Conservation (phyloP, 2,797 vertebrate species). For the Rhinogobio ventralis region DNA sequence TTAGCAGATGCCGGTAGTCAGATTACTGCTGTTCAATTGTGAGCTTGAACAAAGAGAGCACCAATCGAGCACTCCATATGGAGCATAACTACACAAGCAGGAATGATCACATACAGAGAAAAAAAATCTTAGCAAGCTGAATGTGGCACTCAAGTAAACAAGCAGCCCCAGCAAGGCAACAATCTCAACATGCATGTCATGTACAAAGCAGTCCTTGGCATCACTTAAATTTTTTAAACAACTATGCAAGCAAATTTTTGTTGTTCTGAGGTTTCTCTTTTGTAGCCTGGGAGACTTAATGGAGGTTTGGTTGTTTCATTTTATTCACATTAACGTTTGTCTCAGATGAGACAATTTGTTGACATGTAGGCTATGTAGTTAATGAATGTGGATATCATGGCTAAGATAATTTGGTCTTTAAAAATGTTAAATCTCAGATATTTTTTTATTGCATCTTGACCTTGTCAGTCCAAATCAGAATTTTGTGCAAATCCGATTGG, state of each 20-base stretch:
- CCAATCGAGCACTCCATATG: conserved; percentile 25
- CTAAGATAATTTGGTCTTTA: background rate
- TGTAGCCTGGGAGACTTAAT: background rate
- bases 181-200: background rate
- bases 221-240: conserved; percentile 4
- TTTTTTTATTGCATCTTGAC: background rate
- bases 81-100: conserved; percentile 38
- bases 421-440: background rate
- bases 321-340: background rate
- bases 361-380: background rate
- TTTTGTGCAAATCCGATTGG: no score
- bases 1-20: conserved; percentile 43
- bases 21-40: conserved; percentile 51
- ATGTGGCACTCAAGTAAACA: conserved; percentile 23
- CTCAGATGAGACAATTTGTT: background rate
- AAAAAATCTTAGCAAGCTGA: conserved; percentile 29
- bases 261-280: background rate
- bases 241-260: background rate
- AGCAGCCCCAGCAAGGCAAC: conserved; percentile 1
- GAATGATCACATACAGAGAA: conserved; percentile 42
- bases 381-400: background rate
- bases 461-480: no score
- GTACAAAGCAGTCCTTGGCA: background rate
- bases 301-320: background rate
- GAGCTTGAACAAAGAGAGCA: conserved; percentile 32